These are phyloP conservation scores for Dynastes maya DNA, from an alignment of 2,888 invertebrate species.

Conservation along the genomic window DNA sequence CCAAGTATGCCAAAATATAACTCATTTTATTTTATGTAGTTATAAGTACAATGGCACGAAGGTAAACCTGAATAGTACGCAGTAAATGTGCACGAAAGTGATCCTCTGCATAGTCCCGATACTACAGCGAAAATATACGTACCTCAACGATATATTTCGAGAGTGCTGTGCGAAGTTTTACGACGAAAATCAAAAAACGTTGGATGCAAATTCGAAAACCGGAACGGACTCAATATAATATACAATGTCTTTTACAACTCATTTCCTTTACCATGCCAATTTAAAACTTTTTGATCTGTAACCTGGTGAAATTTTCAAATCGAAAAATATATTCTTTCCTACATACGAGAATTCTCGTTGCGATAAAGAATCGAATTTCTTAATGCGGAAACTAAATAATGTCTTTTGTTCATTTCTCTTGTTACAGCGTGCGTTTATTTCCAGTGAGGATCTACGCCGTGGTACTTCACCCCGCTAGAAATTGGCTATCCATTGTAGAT, in stretches of 20 bases:
- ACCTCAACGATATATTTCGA: not conserved
- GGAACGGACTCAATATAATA: conserved; percentile 16
- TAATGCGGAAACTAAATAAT: conserved; percentile 44
- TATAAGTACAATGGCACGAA: too few relatives aligned
- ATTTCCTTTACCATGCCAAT: conserved; percentile 23
- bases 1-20: too few relatives aligned
- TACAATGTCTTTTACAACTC: conserved; percentile 19
- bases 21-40: too few relatives aligned
- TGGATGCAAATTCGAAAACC: conserved; percentile 6
- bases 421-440: conserved; percentile 32
- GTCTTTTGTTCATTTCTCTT: conserved; percentile 44
- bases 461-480: not conserved
- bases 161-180: not conserved
- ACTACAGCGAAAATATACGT: too few relatives aligned
- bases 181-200: not conserved
- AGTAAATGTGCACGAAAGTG: too few relatives aligned
- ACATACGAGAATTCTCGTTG: not conserved
- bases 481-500: conserved; percentile 24
- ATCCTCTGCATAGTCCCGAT: too few relatives aligned
- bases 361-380: conserved; percentile 39
- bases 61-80: too few relatives aligned
- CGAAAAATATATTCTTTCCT: conserved; percentile 24
- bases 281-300: conserved; percentile 42
- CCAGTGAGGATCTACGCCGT: conserved; percentile 1
- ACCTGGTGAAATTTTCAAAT: conserved; percentile 26